Evolutionary conservation across 2,888 invertebrate species (phyloP).

Genomic region (Zygogramma bicolorata): DNA sequence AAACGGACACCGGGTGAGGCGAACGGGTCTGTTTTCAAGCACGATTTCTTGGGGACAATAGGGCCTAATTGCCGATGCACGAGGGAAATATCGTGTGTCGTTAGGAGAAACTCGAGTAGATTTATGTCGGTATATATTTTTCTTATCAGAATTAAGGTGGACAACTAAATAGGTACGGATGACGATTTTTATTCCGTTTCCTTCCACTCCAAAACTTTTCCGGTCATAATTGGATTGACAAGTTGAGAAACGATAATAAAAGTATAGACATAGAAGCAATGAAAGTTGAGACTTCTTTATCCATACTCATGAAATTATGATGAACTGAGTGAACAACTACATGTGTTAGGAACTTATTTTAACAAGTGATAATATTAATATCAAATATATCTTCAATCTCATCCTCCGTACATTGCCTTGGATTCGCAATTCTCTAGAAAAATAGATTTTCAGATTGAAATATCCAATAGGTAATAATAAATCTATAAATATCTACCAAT

Average conservation of each 20-base stretch:
- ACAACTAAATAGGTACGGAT: background rate
- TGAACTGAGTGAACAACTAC: no score
- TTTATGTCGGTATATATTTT: background rate
- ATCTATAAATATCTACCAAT: no score
- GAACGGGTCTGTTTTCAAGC: conserved; percentile 34
- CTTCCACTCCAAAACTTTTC: background rate
- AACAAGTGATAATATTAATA: no score
- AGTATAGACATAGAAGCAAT: no score
- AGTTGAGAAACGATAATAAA: background rate
- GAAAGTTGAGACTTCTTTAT: no score
- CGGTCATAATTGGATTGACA: background rate
- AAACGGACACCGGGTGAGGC: conserved; percentile 56
- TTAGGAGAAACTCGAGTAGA: background rate
- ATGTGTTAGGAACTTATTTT: no score
- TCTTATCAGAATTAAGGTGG: background rate
- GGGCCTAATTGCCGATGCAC: conserved; percentile 48
- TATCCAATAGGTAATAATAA: no score
- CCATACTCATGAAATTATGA: no score
- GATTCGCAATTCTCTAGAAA: no score
- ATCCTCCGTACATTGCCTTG: no score
- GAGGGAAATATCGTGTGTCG: background rate
- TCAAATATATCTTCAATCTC: no score
- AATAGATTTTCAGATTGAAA: no score
- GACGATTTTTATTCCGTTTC: background rate
- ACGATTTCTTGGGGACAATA: conserved; percentile 52